Conservation (phyloP, 2,797 vertebrate genomes). For the Enteromius unitaeniatus region DNA sequence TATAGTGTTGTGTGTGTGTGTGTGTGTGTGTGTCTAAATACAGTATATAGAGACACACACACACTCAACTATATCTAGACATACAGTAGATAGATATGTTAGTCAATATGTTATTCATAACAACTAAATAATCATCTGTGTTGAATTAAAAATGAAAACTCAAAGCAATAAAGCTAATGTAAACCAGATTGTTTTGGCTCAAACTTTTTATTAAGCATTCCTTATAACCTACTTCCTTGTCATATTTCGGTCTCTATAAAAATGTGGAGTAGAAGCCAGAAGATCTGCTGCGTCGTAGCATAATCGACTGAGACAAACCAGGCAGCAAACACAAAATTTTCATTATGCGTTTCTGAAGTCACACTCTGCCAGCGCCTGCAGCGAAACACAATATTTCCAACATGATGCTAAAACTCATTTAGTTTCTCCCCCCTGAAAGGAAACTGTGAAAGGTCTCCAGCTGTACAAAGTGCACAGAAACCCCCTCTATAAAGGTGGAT, state of each 20-base stretch:
- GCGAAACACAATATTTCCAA: slow-evolving; percentile 40
- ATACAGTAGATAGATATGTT: too few relatives aligned
- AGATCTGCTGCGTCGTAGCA: slow-evolving; percentile 14
- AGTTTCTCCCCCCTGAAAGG: slow-evolving; percentile 20
- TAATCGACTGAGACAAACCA: slow-evolving; percentile 55
- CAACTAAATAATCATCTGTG: not conserved
- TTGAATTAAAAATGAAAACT: not conserved
- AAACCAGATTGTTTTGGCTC: not conserved
- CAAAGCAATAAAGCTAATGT: not conserved
- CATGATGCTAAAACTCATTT: slow-evolving; percentile 40
- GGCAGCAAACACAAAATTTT: slow-evolving; percentile 38
- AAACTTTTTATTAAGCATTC: too few relatives aligned
- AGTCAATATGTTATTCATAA: too few relatives aligned
- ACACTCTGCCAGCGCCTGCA: slow-evolving; percentile 21
- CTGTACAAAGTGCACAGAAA: slow-evolving; percentile 67
- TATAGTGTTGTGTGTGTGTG: not conserved
- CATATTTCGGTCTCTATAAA: slow-evolving; percentile 14
- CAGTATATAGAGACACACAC: too few relatives aligned
- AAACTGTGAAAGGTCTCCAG: slow-evolving; percentile 55
- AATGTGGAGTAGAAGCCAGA: slow-evolving; percentile 2
- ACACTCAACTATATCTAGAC: too few relatives aligned
- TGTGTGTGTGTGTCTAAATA: not conserved
- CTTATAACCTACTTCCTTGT: not conserved
- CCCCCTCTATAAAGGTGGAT: slow-evolving; percentile 74
- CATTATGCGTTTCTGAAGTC: slow-evolving; percentile 60